A percentile compares a stretch with the other conserved stretches of the same genome.
These are phyloP conservation scores for Mus musculus DNA, from an alignment of 2,113 vertebrate species.

Conservation along the genomic window DNA sequence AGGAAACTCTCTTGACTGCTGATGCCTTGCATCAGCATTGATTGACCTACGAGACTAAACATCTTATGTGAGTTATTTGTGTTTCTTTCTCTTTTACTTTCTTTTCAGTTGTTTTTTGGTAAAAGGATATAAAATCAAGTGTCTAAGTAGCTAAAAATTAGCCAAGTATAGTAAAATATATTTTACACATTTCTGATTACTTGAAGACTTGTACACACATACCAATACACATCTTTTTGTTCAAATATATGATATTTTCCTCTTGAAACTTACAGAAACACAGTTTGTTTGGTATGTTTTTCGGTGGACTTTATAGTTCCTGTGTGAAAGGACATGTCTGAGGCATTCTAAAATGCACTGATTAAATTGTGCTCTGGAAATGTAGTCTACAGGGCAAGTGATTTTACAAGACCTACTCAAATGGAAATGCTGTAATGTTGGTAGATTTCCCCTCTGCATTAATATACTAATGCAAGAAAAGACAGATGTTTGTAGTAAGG, in stretches of 20 bases:
- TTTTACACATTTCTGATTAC: neutral
- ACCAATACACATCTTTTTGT: neutral
- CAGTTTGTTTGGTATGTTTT: neutral
- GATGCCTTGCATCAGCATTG: neutral
- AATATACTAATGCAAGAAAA: neutral
- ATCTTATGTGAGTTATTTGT: neutral
- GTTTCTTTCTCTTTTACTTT: neutral
- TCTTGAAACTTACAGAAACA: conserved; percentile 26
- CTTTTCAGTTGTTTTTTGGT: neutral
- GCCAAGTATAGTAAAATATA: neutral
- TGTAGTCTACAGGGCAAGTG: neutral
- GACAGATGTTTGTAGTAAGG: neutral
- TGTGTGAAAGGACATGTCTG: neutral
- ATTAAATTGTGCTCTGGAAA: neutral
- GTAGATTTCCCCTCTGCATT: neutral
- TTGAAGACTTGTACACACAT: neutral
- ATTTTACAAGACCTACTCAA: conserved; percentile 4
- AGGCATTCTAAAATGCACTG: neutral
- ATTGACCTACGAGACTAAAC: neutral
- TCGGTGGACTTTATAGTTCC: neutral
- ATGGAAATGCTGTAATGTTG: neutral
- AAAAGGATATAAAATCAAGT: neutral
- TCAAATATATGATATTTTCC: neutral
- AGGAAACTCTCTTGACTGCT: neutral
- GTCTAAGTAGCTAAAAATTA: neutral